A percentile compares a stretch with the other conserved stretches of the same genome.
Evolutionary conservation across 2,888 invertebrate species (phyloP).

Genomic region (Onchidella celtica): DNA sequence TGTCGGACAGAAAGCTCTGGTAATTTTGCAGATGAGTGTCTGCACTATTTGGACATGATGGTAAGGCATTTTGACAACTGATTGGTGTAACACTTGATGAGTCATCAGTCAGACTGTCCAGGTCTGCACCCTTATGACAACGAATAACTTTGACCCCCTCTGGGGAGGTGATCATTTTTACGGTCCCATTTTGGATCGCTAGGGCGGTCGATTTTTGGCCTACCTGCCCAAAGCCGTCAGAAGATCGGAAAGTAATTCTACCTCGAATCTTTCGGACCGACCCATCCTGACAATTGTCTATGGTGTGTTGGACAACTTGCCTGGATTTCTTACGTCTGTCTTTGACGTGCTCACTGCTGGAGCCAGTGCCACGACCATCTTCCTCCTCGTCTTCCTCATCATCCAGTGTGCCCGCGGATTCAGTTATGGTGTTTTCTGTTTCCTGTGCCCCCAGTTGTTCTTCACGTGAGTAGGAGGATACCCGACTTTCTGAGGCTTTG

Average conservation of each 20-base stretch:
- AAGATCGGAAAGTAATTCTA: constrained; percentile 2
- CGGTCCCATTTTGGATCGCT: constrained; percentile 1
- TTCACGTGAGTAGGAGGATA: too few relatives aligned
- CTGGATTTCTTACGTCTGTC: too few relatives aligned
- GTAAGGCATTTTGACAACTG: not conserved
- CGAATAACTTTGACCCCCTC: not conserved
- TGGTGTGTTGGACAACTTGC: too few relatives aligned
- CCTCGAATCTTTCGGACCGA: not conserved
- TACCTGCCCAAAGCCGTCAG: not conserved
- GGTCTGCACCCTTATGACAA: not conserved
- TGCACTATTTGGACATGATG: not conserved
- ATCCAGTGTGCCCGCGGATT: too few relatives aligned
- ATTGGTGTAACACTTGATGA: not conserved
- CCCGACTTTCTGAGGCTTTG: too few relatives aligned
- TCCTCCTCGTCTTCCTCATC: too few relatives aligned
- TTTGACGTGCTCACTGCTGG: too few relatives aligned
- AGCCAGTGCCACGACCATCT: too few relatives aligned
- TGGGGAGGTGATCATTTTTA: constrained; percentile 19
- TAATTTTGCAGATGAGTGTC: constrained; percentile 2
- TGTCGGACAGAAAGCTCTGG: constrained; percentile 26
- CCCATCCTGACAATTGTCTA: not conserved
- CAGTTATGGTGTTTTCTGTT: too few relatives aligned
- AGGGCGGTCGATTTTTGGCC: constrained; percentile 3
- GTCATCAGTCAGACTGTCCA: not conserved
- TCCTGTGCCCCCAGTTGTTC: too few relatives aligned